A percentile compares a stretch with the other conserved stretches of the same genome.
Evolutionary conservation across 2,113 vertebrate species (phyloP).

Genomic region (Eupsittula cactorum): DNA sequence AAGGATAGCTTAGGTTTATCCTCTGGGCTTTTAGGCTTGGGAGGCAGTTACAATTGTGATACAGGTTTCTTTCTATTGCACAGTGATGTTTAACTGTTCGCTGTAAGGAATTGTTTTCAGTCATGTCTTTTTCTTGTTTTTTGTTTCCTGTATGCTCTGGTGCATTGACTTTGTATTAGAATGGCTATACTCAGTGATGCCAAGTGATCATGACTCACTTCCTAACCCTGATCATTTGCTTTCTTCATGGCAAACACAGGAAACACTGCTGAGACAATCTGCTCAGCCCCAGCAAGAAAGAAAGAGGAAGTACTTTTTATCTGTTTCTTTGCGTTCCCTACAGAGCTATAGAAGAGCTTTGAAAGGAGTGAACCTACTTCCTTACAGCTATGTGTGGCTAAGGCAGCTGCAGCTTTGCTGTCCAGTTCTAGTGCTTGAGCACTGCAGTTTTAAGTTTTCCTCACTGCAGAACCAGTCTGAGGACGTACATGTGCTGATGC

Average conservation of each 20-base stretch:
- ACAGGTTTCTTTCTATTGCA: neutral
- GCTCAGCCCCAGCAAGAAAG: conserved; percentile 24
- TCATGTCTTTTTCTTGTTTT: neutral
- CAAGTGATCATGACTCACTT: conserved; percentile 35
- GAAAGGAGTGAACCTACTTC: neutral
- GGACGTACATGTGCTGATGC: rapidly evolving
- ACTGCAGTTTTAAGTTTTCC: neutral
- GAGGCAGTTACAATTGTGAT: neutral
- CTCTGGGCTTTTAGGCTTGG: neutral
- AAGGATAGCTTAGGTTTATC: neutral
- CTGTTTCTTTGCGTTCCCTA: neutral
- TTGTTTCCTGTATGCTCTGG: neutral
- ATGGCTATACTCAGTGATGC: neutral
- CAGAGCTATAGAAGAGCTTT: neutral
- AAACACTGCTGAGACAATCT: conserved; percentile 63
- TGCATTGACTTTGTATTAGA: neutral
- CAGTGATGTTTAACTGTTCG: neutral
- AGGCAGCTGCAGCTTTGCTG: neutral
- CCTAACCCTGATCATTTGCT: conserved; percentile 21
- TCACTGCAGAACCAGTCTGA: neutral
- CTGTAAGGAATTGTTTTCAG: neutral
- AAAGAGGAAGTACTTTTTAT: neutral
- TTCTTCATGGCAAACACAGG: neutral
- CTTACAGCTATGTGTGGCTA: neutral
- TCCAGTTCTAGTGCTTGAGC: neutral